These are phyloP conservation scores for Triplophysa siluroides DNA, from an alignment of 2,113 vertebrate genomes.

Conservation along the genomic window DNA sequence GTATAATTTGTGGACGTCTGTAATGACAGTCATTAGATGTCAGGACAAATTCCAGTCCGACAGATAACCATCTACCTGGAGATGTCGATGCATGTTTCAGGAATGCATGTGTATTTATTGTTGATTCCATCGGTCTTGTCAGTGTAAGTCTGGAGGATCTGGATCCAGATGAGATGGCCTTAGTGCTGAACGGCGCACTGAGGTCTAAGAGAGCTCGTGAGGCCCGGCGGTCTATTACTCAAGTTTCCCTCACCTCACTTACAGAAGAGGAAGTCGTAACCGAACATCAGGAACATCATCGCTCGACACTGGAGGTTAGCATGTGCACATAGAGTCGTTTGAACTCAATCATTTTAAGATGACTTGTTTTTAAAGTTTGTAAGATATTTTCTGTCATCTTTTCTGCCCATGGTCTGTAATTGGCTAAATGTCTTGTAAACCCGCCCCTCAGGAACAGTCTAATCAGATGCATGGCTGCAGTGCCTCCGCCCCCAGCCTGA, in stretches of 20 bases:
- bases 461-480: constrained; percentile 56
- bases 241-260: constrained; percentile 59
- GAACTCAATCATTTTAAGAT: too few relatives aligned
- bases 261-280: constrained; percentile 55
- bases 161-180: constrained; percentile 58
- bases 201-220: constrained; percentile 37
- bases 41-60: background rate
- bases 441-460: constrained; percentile 44
- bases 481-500: constrained; percentile 56
- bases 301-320: constrained; percentile 55
- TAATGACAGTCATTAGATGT: background rate
- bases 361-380: too few relatives aligned
- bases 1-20: background rate
- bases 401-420: background rate
- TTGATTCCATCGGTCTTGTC: background rate
- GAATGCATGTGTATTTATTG: constrained; percentile 1
- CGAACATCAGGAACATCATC: constrained; percentile 47
- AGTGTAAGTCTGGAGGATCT: constrained; percentile 64
- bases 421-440: background rate
- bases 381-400: too few relatives aligned
- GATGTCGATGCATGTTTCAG: background rate
- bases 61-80: background rate
- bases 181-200: constrained; percentile 48
- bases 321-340: background rate
- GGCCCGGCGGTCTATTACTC: constrained; percentile 41